phyloP scores from a whole-genome alignment of 2,113 vertebrate genomes.

The Epinephelus moara region DNA sequence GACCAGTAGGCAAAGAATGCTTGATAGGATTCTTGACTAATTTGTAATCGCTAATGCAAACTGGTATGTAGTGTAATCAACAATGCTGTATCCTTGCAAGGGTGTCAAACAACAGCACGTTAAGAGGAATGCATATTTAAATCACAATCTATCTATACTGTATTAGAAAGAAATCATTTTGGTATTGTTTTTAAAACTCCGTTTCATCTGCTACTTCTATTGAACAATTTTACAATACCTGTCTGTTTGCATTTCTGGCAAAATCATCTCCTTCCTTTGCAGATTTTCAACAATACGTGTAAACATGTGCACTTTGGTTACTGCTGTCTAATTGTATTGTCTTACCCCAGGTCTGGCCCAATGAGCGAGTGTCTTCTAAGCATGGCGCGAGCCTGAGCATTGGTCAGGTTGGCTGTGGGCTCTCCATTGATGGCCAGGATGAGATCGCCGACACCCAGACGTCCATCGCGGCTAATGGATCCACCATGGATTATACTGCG shows the following conservation, averaged over 20 bases:
- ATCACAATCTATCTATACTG: background rate
- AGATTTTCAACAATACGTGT: background rate
- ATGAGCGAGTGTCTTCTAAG: constrained; percentile 94
- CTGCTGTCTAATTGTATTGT: constrained; percentile 3
- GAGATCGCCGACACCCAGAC: constrained; percentile 93
- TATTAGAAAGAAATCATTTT: background rate
- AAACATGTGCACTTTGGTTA: background rate
- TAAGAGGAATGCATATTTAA: background rate
- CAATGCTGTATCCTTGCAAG: background rate
- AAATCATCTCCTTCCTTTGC: background rate
- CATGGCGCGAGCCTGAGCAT: constrained; percentile 94
- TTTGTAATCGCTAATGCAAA: background rate
- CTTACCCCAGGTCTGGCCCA: constrained; percentile 94
- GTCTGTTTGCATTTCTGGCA: background rate
- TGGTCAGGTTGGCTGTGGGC: constrained; percentile 89
- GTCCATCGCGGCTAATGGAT: constrained; percentile 94
- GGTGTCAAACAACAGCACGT: background rate
- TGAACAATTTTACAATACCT: background rate
- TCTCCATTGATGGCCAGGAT: constrained; percentile 96
- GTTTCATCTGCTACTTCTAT: background rate
- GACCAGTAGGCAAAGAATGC: too few species aligned
- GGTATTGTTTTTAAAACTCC: background rate
- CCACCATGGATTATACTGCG: constrained; percentile 96
- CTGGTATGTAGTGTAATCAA: background rate
- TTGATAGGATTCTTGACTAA: background rate